These are phyloP conservation scores for Harpegnathos saltator DNA, from an alignment of 1,140 invertebrate genomes.

Conservation along the genomic window DNA sequence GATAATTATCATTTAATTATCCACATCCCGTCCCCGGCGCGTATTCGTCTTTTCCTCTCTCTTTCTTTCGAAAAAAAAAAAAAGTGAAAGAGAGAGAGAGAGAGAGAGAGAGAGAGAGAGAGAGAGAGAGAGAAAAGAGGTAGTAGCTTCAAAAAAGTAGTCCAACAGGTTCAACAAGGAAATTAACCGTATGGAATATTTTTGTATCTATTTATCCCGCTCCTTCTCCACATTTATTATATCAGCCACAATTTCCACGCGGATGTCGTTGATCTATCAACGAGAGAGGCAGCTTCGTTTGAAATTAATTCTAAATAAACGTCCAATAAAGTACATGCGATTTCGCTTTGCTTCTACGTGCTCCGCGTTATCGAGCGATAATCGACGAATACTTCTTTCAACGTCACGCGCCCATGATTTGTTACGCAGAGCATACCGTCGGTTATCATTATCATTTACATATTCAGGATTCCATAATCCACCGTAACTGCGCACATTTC, in stretches of 20 bases:
- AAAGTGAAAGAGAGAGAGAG: no score
- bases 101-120: no score
- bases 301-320: constrained; percentile 30
- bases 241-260: constrained; percentile 22
- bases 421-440: constrained; percentile 9
- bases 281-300: not conserved
- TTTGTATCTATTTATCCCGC: not conserved
- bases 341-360: not conserved
- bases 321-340: constrained; percentile 2
- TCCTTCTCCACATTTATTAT: constrained; percentile 1
- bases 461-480: constrained; percentile 33
- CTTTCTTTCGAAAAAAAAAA: no score
- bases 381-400: constrained; percentile 14
- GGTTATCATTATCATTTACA: constrained; percentile 38
- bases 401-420: not conserved
- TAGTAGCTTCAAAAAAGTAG: not conserved
- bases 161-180: constrained; percentile 11
- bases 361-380: not conserved
- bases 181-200: constrained; percentile 24
- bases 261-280: not conserved
- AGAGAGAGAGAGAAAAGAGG: constrained; percentile 11
- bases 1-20: constrained; percentile 47
- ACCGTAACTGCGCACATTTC: not conserved
- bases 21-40: not conserved
- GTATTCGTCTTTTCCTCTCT: constrained; percentile 3